These are phyloP conservation scores for Ceryle rudis DNA, from an alignment of 2,797 vertebrate species.

Conservation along the genomic window DNA sequence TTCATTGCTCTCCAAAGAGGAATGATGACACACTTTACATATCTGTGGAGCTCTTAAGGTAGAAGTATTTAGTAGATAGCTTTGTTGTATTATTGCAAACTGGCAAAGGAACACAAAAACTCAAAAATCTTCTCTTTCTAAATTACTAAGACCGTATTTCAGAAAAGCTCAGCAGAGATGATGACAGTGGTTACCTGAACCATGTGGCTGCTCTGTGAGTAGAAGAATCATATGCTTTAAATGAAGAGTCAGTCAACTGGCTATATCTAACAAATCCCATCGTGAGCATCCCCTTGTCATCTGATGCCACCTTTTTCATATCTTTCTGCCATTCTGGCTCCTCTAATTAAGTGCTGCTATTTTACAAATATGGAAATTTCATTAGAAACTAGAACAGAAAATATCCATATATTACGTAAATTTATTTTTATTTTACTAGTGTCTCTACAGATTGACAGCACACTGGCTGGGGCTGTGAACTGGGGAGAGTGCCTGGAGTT, in stretches of 20 bases:
- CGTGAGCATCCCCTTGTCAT: background rate
- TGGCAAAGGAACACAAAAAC: background rate
- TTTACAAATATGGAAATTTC: background rate
- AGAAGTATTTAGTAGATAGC: background rate
- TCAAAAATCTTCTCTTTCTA: background rate
- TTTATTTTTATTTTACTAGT: background rate
- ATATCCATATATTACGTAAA: background rate
- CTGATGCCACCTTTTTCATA: background rate
- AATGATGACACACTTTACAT: accelerated
- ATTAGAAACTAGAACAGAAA: background rate
- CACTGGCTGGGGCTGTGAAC: background rate
- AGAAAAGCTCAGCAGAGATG: background rate
- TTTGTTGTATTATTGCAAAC: background rate
- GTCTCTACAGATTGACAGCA: background rate
- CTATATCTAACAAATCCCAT: background rate
- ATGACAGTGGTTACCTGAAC: background rate
- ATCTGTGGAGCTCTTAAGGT: background rate
- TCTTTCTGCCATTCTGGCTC: background rate
- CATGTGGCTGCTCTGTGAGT: background rate
- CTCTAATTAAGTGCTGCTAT: background rate
- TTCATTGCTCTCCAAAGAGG: background rate
- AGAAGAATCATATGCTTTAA: background rate
- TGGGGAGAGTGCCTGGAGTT: background rate
- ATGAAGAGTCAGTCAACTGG: background rate
- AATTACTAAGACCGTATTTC: background rate